Evolutionary conservation across 1,140 invertebrate genomes (phyloP), one percentile per base, ranked within the genome.

Genomic region (honey bee (Apis mellifera)): DNA sequence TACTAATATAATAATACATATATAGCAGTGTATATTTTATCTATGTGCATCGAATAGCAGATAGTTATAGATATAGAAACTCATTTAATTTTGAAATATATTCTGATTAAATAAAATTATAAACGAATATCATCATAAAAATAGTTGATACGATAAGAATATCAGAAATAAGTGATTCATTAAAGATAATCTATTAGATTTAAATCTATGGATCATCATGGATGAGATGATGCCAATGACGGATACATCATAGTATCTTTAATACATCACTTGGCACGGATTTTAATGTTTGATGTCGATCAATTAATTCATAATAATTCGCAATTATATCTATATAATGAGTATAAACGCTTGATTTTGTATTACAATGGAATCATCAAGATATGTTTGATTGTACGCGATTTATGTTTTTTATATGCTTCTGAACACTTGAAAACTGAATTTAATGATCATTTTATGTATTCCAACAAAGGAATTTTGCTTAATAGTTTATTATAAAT

Each of bases 241-340:
- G 42, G n/a, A 50, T 21, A 72, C 57, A 55, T 50, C n/a, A 72
- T 52, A 69, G 80, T 88, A 87, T 89, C 72, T 88, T 86, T 82
- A 86, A 87, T 87, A 86, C 76, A 89, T 90, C 86, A 86, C 88
- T 92, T 92, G 90, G 91, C 90, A 91, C 90, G 84, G 75, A 74
- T 84, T 72, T 52, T 76, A 83, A 82, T 60, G 60, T 88, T 60
- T 83, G 77, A 65, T 68, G 72, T 64, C 50, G 21, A 15, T 66
- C 68, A 87, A 78, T 72, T 59, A 76, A 86, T 57, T 42, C 23
- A 60, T 32, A 52, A 78, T 15, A 57, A 23, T 54, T 15, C 59
- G 57, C 50, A 83, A 54, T 62, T 66, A 57, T 59, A 74, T 68
- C 55, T 74, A 54, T 52, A 60, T 70, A 59, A 84, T 17, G 26